Evolutionary conservation across 2,797 vertebrate species (phyloP).

Genomic region (Parauchenoglanis punctatus): DNA sequence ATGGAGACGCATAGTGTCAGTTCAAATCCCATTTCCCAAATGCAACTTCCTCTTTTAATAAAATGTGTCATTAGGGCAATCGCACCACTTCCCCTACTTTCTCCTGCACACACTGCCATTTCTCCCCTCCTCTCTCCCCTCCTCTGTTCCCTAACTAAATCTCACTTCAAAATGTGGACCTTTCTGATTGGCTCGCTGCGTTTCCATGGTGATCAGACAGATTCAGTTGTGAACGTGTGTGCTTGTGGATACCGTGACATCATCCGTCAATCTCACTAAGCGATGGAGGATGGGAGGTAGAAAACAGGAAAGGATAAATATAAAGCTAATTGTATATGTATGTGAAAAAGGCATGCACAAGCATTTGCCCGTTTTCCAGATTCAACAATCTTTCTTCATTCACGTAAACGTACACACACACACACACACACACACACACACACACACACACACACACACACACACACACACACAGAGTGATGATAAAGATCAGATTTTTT

Average conservation of each 20-base stretch:
- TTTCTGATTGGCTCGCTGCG: conserved; percentile 12
- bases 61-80: not conserved
- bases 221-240: not conserved
- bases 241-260: not conserved
- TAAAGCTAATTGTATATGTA: not conserved
- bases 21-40: conserved; percentile 22
- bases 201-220: conserved; percentile 19
- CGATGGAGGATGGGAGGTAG: not conserved
- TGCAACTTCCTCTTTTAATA: conserved; percentile 24
- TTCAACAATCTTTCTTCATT: not conserved
- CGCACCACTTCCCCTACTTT: not conserved
- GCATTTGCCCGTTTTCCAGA: not conserved
- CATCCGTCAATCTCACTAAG: conserved; percentile 7
- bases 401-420: not conserved
- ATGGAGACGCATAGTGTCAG: not conserved
- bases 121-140: not conserved
- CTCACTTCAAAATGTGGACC: conserved; percentile 5
- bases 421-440: not conserved
- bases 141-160: conserved; percentile 6
- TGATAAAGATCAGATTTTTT: too few species aligned
- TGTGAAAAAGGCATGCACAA: not conserved
- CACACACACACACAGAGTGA: not conserved
- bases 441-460: not conserved
- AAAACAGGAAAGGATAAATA: not conserved
- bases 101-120: not conserved